Conservation (phyloP, 2,113 vertebrate genomes). For the Anarhynchus alexandrinus region DNA sequence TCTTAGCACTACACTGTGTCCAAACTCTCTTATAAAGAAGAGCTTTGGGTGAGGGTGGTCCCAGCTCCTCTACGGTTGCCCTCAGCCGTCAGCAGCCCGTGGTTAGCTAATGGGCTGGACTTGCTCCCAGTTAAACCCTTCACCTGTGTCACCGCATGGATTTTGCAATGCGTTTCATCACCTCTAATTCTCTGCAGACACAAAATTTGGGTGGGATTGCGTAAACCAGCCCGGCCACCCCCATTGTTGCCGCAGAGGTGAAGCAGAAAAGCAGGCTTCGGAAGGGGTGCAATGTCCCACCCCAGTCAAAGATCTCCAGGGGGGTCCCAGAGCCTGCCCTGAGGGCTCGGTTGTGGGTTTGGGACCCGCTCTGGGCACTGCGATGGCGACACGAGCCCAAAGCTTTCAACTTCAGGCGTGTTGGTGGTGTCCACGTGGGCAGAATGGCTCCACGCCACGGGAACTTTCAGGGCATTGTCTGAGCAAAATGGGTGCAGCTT, state of each 20-base stretch:
- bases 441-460: not conserved
- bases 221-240: not conserved
- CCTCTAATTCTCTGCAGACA: not conserved
- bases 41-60: not conserved
- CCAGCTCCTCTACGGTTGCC: not conserved
- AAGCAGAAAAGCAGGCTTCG: not conserved
- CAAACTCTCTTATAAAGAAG: not conserved
- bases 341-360: not conserved
- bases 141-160: not conserved
- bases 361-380: not conserved
- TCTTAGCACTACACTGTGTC: not conserved
- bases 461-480: not conserved
- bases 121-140: not conserved
- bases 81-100: fast-evolving
- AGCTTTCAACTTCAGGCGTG: not conserved
- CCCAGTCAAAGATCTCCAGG: not conserved
- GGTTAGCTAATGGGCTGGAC: not conserved
- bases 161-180: not conserved
- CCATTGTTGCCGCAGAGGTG: not conserved
- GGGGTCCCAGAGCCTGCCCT: fast-evolving
- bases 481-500: constrained; percentile 21
- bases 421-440: not conserved
- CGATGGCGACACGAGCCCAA: not conserved
- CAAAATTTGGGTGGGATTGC: not conserved
- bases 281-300: not conserved